Base-by-base conservation (phyloP, 2,797 vertebrate species). In the Triplophysa bombifrons region DNA sequence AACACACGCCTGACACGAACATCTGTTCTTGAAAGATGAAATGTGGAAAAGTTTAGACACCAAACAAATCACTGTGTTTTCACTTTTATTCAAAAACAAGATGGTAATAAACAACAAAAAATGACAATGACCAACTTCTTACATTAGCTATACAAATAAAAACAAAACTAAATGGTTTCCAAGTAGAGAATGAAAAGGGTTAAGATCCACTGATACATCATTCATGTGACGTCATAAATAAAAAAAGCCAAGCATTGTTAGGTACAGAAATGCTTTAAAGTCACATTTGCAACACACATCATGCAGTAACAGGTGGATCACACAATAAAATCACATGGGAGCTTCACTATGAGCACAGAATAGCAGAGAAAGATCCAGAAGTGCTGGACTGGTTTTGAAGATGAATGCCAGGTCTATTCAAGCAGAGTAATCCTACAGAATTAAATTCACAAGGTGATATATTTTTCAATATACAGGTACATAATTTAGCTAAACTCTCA, bases 341-440 rank as follows among this genome's bases (percentile, higher is more conserved):
- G 30, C 50, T 66, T 67, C 63, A 76, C 51, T 44, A 67, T 12
- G 11, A 13, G 4, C 17, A 30, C 74, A 12, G 51, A 19, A 34
- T 11, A 3, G n/a, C 53, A 3, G n/a, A 8, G 34, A 50, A 63
- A 30, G 38, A 65, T 20, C 34, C 55, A 65, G 27, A 16, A 1
- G 58, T 48, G 44, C 27, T 58, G 53, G 65, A 74, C 3, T 4
- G 22, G 27, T 46, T 19, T 14, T 27, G 14, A 27, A 19, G 34
- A 50, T 56, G 74, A 30, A 16, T 6, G 77, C 4, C 56, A 20
- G 27, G 30, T 14, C 58, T 70, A 46, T 58, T 88, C 85, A 93
- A 48, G 91, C 86, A 0, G 93, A 93, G 68, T 92, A 93, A 77
- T 93, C 93, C 93, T 93, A 89, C 60, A 81, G 34, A 51, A 68